Conservation (phyloP, 2,113 vertebrate genomes). For the Lepidothrix coronata region DNA sequence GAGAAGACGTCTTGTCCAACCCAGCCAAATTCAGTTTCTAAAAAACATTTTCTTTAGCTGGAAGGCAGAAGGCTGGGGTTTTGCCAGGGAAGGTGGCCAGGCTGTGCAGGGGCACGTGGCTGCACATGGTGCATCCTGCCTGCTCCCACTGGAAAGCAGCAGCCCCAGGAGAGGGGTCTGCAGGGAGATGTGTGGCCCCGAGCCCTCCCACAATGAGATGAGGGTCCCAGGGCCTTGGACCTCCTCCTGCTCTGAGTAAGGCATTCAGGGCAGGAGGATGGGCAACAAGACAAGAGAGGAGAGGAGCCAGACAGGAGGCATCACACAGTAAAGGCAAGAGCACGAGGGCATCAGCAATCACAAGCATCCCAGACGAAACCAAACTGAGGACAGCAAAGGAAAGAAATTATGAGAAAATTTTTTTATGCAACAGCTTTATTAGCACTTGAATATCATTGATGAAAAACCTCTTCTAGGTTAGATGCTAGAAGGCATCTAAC, state of each 20-base stretch:
- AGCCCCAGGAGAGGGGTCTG: background rate
- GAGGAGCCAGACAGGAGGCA: background rate
- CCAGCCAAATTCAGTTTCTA: background rate
- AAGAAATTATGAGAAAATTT: background rate
- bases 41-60: constrained; percentile 56
- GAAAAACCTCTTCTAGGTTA: background rate
- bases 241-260: accelerated
- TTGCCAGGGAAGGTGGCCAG: background rate
- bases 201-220: accelerated
- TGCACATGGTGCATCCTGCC: accelerated
- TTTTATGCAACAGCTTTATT: background rate
- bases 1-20: background rate
- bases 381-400: background rate
- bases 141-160: accelerated
- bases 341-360: background rate
- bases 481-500: background rate
- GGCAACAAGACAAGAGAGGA: background rate
- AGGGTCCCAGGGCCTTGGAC: accelerated
- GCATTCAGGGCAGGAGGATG: background rate
- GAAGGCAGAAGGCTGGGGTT: background rate
- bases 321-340: background rate
- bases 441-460: background rate
- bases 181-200: accelerated
- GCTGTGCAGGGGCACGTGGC: accelerated
- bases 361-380: background rate